A percentile compares a stretch with the other conserved stretches of the same genome.
Evolutionary conservation across 2,888 invertebrate genomes (phyloP).

Genomic region (Temnothorax ravouxi): DNA sequence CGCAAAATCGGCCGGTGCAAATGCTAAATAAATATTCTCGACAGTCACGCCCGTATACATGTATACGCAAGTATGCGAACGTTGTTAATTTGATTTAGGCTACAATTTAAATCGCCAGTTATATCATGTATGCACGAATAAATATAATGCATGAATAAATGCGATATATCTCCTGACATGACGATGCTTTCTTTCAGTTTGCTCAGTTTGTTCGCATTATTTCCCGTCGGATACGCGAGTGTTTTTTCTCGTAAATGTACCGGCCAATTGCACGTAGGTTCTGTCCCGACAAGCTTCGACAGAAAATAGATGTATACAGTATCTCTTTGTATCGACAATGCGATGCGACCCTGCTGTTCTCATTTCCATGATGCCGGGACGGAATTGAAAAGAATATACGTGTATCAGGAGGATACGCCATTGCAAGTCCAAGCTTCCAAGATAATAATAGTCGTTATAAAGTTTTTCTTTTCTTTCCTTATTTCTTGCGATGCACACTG

Average conservation of each 20-base stretch:
- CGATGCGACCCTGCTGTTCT: constrained; percentile 18
- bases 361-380: constrained; percentile 46
- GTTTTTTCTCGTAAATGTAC: constrained; percentile 22
- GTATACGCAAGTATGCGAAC: background rate
- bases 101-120: constrained; percentile 28
- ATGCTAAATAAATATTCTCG: constrained; percentile 47
- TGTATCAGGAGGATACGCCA: background rate
- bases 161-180: background rate
- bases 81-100: constrained; percentile 13
- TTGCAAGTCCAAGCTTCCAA: constrained; percentile 25
- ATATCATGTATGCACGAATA: background rate
- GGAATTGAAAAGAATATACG: constrained; percentile 43
- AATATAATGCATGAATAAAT: background rate
- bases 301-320: constrained; percentile 42
- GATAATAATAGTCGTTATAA: background rate
- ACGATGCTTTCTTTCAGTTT: background rate
- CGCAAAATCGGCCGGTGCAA: constrained; percentile 31
- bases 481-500: background rate
- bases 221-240: background rate
- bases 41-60: background rate
- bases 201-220: constrained; percentile 8
- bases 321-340: constrained; percentile 45
- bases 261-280: constrained; percentile 44
- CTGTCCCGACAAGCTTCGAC: constrained; percentile 15
- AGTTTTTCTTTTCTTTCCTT: background rate